Evolutionary conservation across 2,797 vertebrate genomes (phyloP).

Genomic region (Decapterus maruadsi): DNA sequence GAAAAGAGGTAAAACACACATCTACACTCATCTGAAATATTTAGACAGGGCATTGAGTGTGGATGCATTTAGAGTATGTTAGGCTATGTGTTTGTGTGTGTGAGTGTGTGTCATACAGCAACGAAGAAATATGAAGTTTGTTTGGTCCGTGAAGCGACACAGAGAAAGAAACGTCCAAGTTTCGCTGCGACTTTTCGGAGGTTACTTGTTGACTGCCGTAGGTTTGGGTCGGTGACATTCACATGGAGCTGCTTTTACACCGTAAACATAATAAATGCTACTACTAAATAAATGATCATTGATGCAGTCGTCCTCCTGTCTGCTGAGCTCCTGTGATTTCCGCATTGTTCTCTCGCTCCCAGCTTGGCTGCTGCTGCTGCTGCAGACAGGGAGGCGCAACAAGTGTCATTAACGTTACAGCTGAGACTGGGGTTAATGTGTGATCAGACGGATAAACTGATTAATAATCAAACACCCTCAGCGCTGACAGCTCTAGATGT

Average conservation of each 20-base stretch:
- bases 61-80: too few species aligned
- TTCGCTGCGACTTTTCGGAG: neutral
- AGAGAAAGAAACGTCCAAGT: neutral
- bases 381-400: neutral
- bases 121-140: fast-evolving
- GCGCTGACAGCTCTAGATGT: neutral
- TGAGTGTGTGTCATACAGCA: fast-evolving
- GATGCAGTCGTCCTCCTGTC: neutral
- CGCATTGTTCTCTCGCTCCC: conserved; percentile 45
- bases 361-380: neutral
- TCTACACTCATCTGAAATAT: conserved; percentile 8
- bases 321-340: conserved; percentile 48
- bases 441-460: too few species aligned
- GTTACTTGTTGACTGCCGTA: neutral
- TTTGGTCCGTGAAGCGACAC: neutral
- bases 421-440: neutral
- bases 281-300: too few species aligned
- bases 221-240: neutral
- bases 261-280: fast-evolving
- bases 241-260: fast-evolving
- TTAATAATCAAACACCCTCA: too few species aligned
- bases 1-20: conserved; percentile 65
- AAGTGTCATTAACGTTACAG: neutral
- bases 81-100: too few species aligned
- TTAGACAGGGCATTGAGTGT: neutral